Conservation (phyloP, 2,888 invertebrate species). For the Drosophila lutescens region DNA sequence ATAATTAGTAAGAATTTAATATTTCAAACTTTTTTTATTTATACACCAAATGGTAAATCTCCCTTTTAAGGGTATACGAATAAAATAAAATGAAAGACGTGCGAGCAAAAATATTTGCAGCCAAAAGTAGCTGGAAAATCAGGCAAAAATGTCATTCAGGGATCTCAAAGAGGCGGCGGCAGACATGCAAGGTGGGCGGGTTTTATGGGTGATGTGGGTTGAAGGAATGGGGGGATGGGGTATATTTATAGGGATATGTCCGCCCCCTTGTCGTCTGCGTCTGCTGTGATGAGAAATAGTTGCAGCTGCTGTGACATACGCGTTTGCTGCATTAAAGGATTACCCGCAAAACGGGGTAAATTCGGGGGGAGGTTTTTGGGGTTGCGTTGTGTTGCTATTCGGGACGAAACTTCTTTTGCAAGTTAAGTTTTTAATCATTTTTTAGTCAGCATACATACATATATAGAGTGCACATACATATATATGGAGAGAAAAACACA, state of each 20-base stretch:
- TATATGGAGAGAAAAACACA: conserved; percentile 10
- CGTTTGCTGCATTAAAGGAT: conserved; percentile 71
- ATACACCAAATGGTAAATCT: too few relatives aligned
- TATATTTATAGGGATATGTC: conserved; percentile 10
- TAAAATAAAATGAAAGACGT: conserved; percentile 38
- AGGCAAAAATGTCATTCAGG: conserved; percentile 61
- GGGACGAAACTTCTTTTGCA: conserved; percentile 62
- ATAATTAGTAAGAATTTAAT: too few relatives aligned
- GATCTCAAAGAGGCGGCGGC: conserved; percentile 21
- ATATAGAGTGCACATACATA: neutral
- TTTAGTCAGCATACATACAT: conserved; percentile 56
- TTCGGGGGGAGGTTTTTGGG: conserved; percentile 4
- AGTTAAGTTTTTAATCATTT: conserved; percentile 72
- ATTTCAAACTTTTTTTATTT: too few relatives aligned
- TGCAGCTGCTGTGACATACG: conserved; percentile 72
- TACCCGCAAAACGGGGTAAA: conserved; percentile 45
- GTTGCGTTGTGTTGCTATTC: conserved; percentile 20
- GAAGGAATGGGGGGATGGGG: neutral
- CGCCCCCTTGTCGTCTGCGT: conserved; percentile 57
- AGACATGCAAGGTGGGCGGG: conserved; percentile 4
- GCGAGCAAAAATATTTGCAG: conserved; percentile 64
- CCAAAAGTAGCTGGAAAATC: conserved; percentile 65
- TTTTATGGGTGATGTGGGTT: neutral
- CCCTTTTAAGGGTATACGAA: conserved; percentile 8
- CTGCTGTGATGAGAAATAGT: conserved; percentile 68